A percentile compares a stretch with the other conserved stretches of the same genome.
Evolutionary conservation across 2,888 invertebrate species (phyloP).

Genomic region (Amphipoea oculea): DNA sequence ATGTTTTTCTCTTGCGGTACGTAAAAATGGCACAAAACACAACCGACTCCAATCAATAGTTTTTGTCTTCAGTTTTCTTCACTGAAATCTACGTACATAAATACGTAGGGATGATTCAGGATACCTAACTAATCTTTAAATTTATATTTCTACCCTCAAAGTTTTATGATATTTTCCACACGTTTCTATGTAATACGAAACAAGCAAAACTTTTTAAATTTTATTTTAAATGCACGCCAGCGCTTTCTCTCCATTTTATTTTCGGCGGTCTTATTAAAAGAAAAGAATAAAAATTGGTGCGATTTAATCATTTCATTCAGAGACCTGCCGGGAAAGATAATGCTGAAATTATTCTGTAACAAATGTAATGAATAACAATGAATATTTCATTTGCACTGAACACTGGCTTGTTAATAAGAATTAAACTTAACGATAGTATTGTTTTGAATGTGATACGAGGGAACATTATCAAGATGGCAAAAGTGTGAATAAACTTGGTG

Average conservation of each 20-base stretch:
- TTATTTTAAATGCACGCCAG: slow-evolving; percentile 69
- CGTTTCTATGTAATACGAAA: slow-evolving; percentile 42
- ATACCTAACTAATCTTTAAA: slow-evolving; percentile 9
- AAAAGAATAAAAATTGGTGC: slow-evolving; percentile 79
- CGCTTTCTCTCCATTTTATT: slow-evolving; percentile 63
- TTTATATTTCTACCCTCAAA: slow-evolving; percentile 9
- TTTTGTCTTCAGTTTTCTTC: not conserved
- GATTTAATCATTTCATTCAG: slow-evolving; percentile 86
- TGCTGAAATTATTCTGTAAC: slow-evolving; percentile 84
- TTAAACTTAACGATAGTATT: slow-evolving; percentile 66
- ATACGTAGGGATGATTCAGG: not conserved
- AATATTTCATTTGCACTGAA: slow-evolving; percentile 81
- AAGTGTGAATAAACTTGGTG: slow-evolving; percentile 51
- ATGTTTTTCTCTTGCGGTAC: slow-evolving; percentile 10
- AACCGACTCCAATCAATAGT: not conserved
- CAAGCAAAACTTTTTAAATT: slow-evolving; percentile 52
- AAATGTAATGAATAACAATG: slow-evolving; percentile 85
- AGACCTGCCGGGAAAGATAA: slow-evolving; percentile 82
- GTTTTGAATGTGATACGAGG: slow-evolving; percentile 27
- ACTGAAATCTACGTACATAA: not conserved
- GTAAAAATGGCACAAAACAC: not conserved
- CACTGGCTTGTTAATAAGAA: slow-evolving; percentile 78
- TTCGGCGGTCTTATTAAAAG: slow-evolving; percentile 65
- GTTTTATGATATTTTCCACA: slow-evolving; percentile 46
- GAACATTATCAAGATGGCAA: slow-evolving; percentile 38